phyloP scores from a whole-genome alignment of 2,797 vertebrate species.

The Vireo griseus region DNA sequence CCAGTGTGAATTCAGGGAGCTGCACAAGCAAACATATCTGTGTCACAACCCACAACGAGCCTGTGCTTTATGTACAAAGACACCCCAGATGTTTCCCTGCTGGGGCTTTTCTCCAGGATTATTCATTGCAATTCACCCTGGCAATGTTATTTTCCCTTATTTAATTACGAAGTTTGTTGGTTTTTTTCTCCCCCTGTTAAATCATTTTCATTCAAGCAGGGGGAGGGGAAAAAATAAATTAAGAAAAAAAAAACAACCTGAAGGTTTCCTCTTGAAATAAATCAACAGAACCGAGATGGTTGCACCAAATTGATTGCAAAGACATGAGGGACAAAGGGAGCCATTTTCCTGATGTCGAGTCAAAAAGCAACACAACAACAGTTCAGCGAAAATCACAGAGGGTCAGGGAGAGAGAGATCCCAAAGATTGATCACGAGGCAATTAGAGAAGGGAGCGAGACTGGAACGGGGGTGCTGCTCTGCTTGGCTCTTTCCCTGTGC shows the following conservation, averaged over 20 bases:
- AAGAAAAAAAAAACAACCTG: not conserved
- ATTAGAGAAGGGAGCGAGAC: not conserved
- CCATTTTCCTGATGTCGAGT: conserved; percentile 20
- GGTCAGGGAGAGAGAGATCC: not conserved
- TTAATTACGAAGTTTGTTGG: conserved; percentile 37
- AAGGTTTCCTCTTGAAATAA: not conserved
- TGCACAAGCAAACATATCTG: not conserved
- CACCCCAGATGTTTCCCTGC: conserved; percentile 39
- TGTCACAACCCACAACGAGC: conserved; percentile 30
- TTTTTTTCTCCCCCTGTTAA: not conserved
- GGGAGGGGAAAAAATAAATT: not conserved
- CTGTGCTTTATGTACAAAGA: not conserved
- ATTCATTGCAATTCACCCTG: not conserved
- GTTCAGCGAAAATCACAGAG: not conserved
- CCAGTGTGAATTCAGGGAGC: not conserved
- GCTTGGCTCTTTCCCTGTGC: not conserved
- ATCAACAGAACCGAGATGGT: not conserved
- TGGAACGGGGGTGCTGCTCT: not conserved
- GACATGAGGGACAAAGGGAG: conserved; percentile 4
- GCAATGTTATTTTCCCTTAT: conserved; percentile 13
- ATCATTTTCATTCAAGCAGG: conserved; percentile 33
- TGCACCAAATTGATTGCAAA: conserved; percentile 17
- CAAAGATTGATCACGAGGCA: conserved; percentile 5
- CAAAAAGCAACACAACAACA: conserved; percentile 5
- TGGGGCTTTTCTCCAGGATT: conserved; percentile 6